Evolutionary conservation across 2,113 vertebrate genomes (phyloP), one percentile per base, ranked within the genome.

Genomic region (Etheostoma spectabile): DNA sequence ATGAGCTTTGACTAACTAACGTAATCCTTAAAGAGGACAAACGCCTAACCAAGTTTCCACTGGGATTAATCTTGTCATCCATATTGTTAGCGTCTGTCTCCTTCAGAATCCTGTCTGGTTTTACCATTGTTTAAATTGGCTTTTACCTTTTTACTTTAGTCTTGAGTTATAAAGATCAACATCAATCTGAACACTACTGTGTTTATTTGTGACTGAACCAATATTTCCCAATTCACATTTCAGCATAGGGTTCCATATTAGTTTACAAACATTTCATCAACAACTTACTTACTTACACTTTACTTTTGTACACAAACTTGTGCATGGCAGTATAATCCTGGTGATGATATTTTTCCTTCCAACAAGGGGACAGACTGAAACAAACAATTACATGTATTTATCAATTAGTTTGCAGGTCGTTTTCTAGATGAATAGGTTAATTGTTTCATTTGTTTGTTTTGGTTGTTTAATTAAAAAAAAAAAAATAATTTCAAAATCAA

Each of bases 61-160:
- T 63, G 56, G 45, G 86, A 89, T 90, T 89, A 86, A 81, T 89
- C 70, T 75, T 80, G 62, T 79, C 85, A 77, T 63, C 73, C 84
- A 84, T 88, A 83, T 85, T 77, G 59, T 74, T 65, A 14, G 51
- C 24, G 18, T 81, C 79, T 74, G 77, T 66, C 76, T 82, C 49
- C 21, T 51, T 70, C 64, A 81, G 53, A 74, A 38, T 74, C 60
- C 69, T 42, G 19, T 72, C 46, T 72, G 74, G 59, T 68, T 71
- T 77, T 10, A 62, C 14, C 19, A 8, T 57, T 64, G 30, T 77
- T 69, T 74, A 60, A 75, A 33, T 70, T n/a, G 52, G 21, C 27
- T 62, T 66, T 70, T 82, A 7, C 8, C 46, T 69, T 21, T 1
- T 80, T 33, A 16, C 63, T 76, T 42, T 52, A 56, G 24, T 77